phyloP scores from a whole-genome alignment of 2,888 invertebrate genomes.

The Cephus nigrinus region DNA sequence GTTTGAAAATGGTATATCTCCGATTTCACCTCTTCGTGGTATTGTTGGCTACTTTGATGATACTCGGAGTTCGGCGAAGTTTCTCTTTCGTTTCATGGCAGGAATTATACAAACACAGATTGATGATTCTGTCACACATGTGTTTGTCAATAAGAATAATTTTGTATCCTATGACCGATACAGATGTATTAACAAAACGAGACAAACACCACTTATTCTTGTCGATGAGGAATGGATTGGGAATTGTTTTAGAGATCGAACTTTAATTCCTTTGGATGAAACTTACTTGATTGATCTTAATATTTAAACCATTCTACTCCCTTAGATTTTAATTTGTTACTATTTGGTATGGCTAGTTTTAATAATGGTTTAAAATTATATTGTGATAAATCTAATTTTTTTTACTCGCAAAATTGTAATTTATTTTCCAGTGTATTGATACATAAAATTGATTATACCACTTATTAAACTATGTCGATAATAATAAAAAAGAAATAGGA shows the following conservation, averaged over 20 bases:
- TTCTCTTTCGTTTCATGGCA: constrained; percentile 52
- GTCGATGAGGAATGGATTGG: background rate
- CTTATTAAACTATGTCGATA: background rate
- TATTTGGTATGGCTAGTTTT: background rate
- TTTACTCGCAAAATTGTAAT: background rate
- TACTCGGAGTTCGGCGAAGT: constrained; percentile 30
- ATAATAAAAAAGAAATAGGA: background rate
- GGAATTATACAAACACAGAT: constrained; percentile 43
- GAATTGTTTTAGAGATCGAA: background rate
- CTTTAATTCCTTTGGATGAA: background rate
- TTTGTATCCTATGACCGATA: background rate
- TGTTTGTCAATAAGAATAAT: constrained; percentile 40
- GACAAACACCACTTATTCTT: background rate
- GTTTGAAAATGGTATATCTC: constrained; percentile 41
- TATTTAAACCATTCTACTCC: background rate
- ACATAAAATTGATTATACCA: background rate
- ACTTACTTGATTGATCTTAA: background rate
- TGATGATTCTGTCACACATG: constrained; percentile 42
- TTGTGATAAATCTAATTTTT: background rate
- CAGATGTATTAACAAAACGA: background rate
- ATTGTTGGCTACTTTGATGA: constrained; percentile 52
- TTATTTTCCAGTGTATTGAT: background rate
- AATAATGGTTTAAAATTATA: background rate
- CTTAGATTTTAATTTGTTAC: background rate
- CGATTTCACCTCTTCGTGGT: constrained; percentile 52